These are phyloP conservation scores for Drosophila koepferae DNA, from an alignment of 2,888 invertebrate species.

Conservation along the genomic window DNA sequence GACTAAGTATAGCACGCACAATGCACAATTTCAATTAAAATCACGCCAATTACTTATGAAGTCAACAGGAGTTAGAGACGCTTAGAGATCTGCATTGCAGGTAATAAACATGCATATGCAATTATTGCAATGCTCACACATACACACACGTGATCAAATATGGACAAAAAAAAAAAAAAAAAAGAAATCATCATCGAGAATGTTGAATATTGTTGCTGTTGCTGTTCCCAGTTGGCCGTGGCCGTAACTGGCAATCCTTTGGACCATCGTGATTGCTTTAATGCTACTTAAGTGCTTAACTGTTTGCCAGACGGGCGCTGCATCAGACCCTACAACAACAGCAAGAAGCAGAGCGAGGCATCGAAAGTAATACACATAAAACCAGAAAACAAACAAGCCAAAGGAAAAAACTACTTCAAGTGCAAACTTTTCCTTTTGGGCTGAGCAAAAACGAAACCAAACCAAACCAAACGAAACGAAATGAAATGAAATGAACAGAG, in stretches of 20 bases:
- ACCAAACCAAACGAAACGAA: constrained; percentile 1
- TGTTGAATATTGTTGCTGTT: constrained; percentile 6
- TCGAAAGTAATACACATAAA: constrained; percentile 43
- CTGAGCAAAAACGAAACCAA: constrained; percentile 9
- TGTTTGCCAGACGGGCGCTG: constrained; percentile 53
- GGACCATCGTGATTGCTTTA: constrained; percentile 72
- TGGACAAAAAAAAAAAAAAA: not conserved
- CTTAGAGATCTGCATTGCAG: not conserved
- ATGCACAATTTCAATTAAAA: constrained; percentile 52
- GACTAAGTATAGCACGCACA: constrained; percentile 45
- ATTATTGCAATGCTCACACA: not conserved
- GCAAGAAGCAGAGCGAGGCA: constrained; percentile 27
- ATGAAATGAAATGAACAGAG: constrained; percentile 18
- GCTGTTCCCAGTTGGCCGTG: not conserved
- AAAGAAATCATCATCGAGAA: constrained; percentile 3
- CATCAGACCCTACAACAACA: constrained; percentile 29
- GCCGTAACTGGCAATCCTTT: constrained; percentile 28
- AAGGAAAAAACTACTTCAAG: constrained; percentile 64
- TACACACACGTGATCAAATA: not conserved
- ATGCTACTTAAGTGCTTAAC: constrained; percentile 73
- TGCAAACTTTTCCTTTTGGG: constrained; percentile 63
- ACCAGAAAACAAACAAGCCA: constrained; percentile 44
- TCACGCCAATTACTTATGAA: constrained; percentile 13
- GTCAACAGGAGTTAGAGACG: not conserved
- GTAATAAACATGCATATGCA: constrained; percentile 11